Conservation (phyloP, 2,888 invertebrate species). For the Papilio protenor region DNA sequence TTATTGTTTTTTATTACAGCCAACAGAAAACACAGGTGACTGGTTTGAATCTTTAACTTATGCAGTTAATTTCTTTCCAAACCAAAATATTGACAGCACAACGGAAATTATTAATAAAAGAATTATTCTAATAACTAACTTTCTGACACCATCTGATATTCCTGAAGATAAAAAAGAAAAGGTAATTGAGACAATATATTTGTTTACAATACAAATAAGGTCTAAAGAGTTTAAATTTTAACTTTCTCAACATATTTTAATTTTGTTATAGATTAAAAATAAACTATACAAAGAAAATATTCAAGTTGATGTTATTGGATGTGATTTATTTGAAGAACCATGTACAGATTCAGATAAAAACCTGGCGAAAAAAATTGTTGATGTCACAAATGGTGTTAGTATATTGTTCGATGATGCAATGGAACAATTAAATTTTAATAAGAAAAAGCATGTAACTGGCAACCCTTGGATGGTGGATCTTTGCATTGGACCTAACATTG, state of each 20-base stretch:
- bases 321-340: constrained; percentile 68
- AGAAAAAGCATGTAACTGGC: constrained; percentile 77
- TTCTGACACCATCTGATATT: constrained; percentile 67
- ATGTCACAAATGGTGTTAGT: constrained; percentile 72
- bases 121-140: background rate
- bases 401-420: constrained; percentile 85
- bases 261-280: constrained; percentile 69
- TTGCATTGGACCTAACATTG: constrained; percentile 84
- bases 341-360: constrained; percentile 61
- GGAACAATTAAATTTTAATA: constrained; percentile 83
- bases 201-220: background rate
- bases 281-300: constrained; percentile 82
- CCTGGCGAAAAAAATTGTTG: constrained; percentile 69
- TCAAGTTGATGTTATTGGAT: constrained; percentile 87
- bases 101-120: background rate
- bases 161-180: constrained; percentile 64
- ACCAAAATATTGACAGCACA: background rate
- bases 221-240: background rate
- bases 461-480: constrained; percentile 87
- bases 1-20: constrained; percentile 66
- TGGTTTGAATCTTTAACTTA: constrained; percentile 87
- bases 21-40: constrained; percentile 81
- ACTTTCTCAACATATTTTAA: background rate
- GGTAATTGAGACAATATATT: constrained; percentile 52
- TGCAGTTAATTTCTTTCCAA: constrained; percentile 82